Evolutionary conservation across 2,113 vertebrate genomes (phyloP).

Genomic region (Hepsetus odoe): DNA sequence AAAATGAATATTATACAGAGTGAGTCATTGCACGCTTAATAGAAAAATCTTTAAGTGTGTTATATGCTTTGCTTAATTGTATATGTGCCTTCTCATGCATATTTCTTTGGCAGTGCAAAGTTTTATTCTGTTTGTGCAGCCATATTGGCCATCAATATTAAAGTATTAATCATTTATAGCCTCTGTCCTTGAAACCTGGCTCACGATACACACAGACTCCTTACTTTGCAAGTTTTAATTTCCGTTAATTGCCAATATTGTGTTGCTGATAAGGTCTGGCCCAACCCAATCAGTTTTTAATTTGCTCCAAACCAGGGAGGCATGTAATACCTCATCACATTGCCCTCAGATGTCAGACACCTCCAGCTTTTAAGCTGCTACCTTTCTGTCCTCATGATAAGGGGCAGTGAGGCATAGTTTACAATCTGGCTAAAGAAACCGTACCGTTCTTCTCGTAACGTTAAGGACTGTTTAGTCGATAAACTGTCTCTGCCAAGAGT

Average conservation of each 20-base stretch:
- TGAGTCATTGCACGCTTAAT: no score
- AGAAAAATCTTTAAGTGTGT: no score
- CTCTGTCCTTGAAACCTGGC: not conserved
- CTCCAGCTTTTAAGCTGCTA: not conserved
- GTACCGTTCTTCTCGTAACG: not conserved
- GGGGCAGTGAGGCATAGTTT: not conserved
- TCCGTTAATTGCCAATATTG: conserved; percentile 24
- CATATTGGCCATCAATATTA: not conserved
- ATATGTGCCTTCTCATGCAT: not conserved
- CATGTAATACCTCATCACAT: conserved; percentile 24
- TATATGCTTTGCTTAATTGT: no score
- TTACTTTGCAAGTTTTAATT: not conserved
- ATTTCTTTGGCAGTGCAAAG: not conserved
- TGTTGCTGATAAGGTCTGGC: conserved; percentile 10
- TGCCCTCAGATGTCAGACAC: not conserved
- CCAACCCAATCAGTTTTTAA: not conserved
- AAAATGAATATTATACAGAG: no score
- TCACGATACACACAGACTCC: not conserved
- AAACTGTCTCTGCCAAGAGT: not conserved
- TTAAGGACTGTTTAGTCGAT: not conserved
- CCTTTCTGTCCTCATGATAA: not conserved
- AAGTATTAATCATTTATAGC: not conserved
- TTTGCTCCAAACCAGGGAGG: conserved; percentile 14
- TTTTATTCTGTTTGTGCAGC: not conserved
- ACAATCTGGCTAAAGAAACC: not conserved